A percentile compares a stretch with the other conserved stretches of the same genome.
phyloP scores from a whole-genome alignment of 2,797 vertebrate genomes.

The Sternarchorhynchus goeldii region DNA sequence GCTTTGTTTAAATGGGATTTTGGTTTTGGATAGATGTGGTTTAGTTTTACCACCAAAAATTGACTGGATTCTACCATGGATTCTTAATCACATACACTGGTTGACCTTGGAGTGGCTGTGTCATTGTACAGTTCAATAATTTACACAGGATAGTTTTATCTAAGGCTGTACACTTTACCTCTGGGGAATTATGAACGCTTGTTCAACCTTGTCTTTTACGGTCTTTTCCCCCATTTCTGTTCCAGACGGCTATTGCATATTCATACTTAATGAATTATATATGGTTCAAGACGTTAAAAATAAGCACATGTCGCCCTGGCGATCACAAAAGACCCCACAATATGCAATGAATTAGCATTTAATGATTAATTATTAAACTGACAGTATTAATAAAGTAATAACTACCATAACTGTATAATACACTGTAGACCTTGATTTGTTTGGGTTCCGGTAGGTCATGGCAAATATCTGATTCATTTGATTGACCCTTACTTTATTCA shows the following conservation, averaged over 20 bases:
- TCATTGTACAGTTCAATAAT: constrained; percentile 13
- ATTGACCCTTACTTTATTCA: background rate
- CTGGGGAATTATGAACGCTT: constrained; percentile 20
- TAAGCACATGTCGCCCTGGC: constrained; percentile 34
- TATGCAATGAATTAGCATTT: constrained; percentile 41
- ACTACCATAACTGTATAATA: constrained; percentile 30
- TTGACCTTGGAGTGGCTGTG: constrained; percentile 22
- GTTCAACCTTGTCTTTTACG: constrained; percentile 10
- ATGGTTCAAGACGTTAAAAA: constrained; percentile 39
- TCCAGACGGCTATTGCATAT: constrained; percentile 20
- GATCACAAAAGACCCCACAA: constrained; percentile 19
- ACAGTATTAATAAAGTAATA: constrained; percentile 46
- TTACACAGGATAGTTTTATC: background rate
- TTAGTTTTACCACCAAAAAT: too few relatives aligned
- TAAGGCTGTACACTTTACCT: constrained; percentile 2
- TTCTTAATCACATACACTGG: constrained; percentile 3
- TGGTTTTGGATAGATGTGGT: too few relatives aligned
- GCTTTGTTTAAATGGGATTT: too few relatives aligned
- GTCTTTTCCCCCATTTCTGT: background rate
- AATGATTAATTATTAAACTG: constrained; percentile 46
- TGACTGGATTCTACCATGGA: background rate
- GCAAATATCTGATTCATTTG: background rate
- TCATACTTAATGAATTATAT: constrained; percentile 39
- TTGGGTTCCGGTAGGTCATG: background rate
- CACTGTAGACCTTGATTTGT: constrained; percentile 17